Conservation (phyloP, 2,888 invertebrate genomes). For the Drosophila multiciliata region DNA sequence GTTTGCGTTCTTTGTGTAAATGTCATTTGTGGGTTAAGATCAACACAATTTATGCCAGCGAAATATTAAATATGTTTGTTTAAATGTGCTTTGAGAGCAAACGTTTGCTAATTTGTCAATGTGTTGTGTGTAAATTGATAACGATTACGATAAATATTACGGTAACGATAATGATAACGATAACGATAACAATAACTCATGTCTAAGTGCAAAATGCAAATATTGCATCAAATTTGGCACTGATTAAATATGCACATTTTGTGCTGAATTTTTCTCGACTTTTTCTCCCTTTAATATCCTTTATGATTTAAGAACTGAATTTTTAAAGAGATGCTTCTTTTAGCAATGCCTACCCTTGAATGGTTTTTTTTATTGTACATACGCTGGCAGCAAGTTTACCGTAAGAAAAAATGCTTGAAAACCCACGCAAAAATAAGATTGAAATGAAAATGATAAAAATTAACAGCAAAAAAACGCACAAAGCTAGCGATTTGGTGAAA, state of each 20-base stretch:
- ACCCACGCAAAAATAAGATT: slow-evolving; percentile 19
- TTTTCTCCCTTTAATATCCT: neutral
- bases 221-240: slow-evolving; percentile 50
- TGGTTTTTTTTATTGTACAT: slow-evolving; percentile 47
- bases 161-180: slow-evolving; percentile 34
- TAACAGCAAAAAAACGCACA: slow-evolving; percentile 63
- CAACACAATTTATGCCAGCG: slow-evolving; percentile 7
- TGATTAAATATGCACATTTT: slow-evolving; percentile 72
- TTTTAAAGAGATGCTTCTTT: slow-evolving; percentile 28
- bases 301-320: slow-evolving; percentile 29
- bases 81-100: slow-evolving; percentile 48
- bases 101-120: slow-evolving; percentile 50
- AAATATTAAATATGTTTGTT: slow-evolving; percentile 28
- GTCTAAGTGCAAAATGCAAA: slow-evolving; percentile 37
- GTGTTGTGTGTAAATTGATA: slow-evolving; percentile 55
- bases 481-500: slow-evolving; percentile 79
- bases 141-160: slow-evolving; percentile 21
- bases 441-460: slow-evolving; percentile 11
- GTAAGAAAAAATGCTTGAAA: slow-evolving; percentile 19
- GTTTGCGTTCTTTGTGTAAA: slow-evolving; percentile 65
- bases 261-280: slow-evolving; percentile 45
- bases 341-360: slow-evolving; percentile 31
- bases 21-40: slow-evolving; percentile 46
- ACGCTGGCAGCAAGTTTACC: slow-evolving; percentile 46
- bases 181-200: slow-evolving; percentile 55